Evolutionary conservation across 2,797 vertebrate genomes (phyloP).

Genomic region (Lates japonicus): DNA sequence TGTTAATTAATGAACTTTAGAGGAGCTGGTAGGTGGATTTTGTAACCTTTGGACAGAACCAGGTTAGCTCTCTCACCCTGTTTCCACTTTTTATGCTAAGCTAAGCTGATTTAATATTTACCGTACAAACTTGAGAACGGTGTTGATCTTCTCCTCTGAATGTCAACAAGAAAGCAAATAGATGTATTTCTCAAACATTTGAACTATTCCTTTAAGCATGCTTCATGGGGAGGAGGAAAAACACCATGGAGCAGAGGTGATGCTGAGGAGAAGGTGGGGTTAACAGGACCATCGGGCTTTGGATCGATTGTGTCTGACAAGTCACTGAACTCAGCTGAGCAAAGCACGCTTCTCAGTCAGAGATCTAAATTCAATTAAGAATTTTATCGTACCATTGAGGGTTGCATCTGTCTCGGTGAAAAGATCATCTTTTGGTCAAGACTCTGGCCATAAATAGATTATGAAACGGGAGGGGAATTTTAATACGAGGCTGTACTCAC

Average conservation of each 20-base stretch:
- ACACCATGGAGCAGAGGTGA: neutral
- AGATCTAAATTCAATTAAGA: conserved; percentile 10
- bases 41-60: neutral
- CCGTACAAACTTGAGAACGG: neutral
- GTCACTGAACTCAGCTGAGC: conserved; percentile 18
- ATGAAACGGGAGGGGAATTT: neutral
- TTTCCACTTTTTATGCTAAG: conserved; percentile 11
- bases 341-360: conserved; percentile 18
- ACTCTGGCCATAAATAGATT: neutral
- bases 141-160: neutral
- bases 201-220: neutral
- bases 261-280: conserved; percentile 3
- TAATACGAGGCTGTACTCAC: neutral
- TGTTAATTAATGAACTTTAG: neutral
- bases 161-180: neutral
- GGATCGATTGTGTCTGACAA: neutral
- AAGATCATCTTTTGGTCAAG: neutral
- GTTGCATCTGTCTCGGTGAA: neutral
- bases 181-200: neutral
- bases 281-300: neutral
- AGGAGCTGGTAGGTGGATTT: neutral
- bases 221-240: neutral
- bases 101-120: neutral
- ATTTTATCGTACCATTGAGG: neutral
- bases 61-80: neutral